These are phyloP conservation scores for Melinopterus prodromus DNA, from an alignment of 2,888 invertebrate species.

Conservation along the genomic window DNA sequence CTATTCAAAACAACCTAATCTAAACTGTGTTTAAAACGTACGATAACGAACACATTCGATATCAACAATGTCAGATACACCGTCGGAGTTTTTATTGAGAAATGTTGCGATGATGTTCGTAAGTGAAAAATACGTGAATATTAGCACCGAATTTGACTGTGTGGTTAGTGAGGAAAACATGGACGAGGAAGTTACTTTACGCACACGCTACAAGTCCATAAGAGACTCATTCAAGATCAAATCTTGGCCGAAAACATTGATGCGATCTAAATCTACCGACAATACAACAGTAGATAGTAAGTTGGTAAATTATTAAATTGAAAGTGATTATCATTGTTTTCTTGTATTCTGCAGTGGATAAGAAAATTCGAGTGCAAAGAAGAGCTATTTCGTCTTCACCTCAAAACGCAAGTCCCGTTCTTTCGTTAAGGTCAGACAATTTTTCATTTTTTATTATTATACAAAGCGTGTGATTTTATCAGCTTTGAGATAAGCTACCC, in stretches of 20 bases:
- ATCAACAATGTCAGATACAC: constrained; percentile 30
- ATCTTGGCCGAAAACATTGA: constrained; percentile 28
- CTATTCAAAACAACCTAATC: background rate
- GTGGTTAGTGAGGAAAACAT: background rate
- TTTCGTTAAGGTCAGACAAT: constrained; percentile 11
- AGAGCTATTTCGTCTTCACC: constrained; percentile 31
- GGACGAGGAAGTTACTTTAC: constrained; percentile 8
- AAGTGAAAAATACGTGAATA: constrained; percentile 33
- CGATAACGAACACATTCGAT: background rate
- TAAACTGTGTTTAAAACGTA: background rate
- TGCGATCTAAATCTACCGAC: constrained; percentile 33
- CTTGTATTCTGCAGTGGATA: constrained; percentile 15
- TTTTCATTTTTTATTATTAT: background rate
- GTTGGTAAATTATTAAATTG: background rate
- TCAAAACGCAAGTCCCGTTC: constrained; percentile 19
- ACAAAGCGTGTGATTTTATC: background rate
- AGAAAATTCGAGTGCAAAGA: constrained; percentile 7
- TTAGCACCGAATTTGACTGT: constrained; percentile 11
- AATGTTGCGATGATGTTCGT: constrained; percentile 35
- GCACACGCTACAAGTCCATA: constrained; percentile 28
- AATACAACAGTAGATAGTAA: constrained; percentile 26
- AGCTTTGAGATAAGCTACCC: background rate
- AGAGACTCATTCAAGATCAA: constrained; percentile 32
- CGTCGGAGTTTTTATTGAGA: constrained; percentile 35
- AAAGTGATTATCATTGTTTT: constrained; percentile 1